Conservation (phyloP, 1,140 invertebrate genomes). For the Andricus grossulariae region DNA sequence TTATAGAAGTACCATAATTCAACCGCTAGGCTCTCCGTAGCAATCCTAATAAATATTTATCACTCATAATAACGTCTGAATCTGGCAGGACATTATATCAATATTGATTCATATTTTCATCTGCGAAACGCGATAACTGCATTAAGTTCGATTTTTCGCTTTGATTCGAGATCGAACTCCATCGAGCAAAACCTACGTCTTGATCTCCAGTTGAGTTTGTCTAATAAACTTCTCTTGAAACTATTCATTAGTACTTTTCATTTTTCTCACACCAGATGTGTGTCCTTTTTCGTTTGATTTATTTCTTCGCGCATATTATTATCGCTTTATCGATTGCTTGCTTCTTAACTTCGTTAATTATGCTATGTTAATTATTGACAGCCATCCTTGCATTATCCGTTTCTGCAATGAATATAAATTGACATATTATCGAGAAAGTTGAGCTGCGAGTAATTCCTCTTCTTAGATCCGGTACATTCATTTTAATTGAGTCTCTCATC, state of each 20-base stretch:
- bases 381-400: slow-evolving; percentile 6
- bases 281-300: slow-evolving; percentile 7
- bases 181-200: not conserved
- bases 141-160: not conserved
- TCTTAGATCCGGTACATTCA: not conserved
- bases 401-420: slow-evolving; percentile 20
- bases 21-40: not conserved
- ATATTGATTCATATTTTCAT: slow-evolving; percentile 24
- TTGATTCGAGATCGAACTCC: not conserved
- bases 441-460: slow-evolving; percentile 4
- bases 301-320: slow-evolving; percentile 4
- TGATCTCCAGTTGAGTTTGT: not conserved
- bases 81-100: not conserved
- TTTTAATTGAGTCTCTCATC: too few relatives aligned
- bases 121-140: not conserved
- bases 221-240: not conserved
- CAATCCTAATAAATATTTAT: slow-evolving; percentile 20
- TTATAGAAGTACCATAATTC: slow-evolving; percentile 25
- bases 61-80: slow-evolving; percentile 3
- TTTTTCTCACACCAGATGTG: slow-evolving; percentile 9
- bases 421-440: slow-evolving; percentile 25
- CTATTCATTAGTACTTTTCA: not conserved
- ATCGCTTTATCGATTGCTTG: not conserved
- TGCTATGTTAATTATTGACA: slow-evolving; percentile 15
- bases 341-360: slow-evolving; percentile 17